phyloP scores from a whole-genome alignment of 2,113 vertebrate genomes.

The Mesitornis unicolor region DNA sequence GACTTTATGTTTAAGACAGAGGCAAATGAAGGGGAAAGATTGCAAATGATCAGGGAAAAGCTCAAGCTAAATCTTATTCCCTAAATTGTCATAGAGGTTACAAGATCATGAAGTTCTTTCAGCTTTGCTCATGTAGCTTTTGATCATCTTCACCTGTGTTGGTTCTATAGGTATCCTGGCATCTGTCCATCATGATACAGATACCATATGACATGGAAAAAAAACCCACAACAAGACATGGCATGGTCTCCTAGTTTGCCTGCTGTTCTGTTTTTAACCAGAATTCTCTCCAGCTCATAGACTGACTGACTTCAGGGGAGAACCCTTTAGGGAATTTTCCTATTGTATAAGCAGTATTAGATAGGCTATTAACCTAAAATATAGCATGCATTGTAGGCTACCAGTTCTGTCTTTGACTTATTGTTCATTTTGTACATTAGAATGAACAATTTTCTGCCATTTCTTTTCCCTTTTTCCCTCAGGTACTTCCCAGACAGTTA shows the following conservation, averaged over 20 bases:
- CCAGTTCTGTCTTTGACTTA: neutral
- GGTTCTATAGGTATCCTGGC: neutral
- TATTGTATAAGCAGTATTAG: neutral
- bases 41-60: neutral
- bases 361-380: neutral
- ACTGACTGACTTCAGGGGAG: neutral
- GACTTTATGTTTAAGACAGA: neutral
- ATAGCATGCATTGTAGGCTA: neutral
- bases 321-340: neutral
- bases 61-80: neutral
- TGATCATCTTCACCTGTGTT: neutral
- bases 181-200: neutral
- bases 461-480: neutral
- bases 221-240: neutral
- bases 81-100: neutral
- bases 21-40: neutral
- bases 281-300: neutral
- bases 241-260: neutral
- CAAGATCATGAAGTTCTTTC: neutral
- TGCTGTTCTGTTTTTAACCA: neutral
- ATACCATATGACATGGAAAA: neutral
- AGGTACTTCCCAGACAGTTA: neutral
- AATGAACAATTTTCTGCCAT: neutral
- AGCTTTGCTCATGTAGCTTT: neutral
- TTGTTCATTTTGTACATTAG: neutral